Evolutionary conservation across 2,113 vertebrate species (phyloP).

Genomic region (Lepisosteus oculatus): DNA sequence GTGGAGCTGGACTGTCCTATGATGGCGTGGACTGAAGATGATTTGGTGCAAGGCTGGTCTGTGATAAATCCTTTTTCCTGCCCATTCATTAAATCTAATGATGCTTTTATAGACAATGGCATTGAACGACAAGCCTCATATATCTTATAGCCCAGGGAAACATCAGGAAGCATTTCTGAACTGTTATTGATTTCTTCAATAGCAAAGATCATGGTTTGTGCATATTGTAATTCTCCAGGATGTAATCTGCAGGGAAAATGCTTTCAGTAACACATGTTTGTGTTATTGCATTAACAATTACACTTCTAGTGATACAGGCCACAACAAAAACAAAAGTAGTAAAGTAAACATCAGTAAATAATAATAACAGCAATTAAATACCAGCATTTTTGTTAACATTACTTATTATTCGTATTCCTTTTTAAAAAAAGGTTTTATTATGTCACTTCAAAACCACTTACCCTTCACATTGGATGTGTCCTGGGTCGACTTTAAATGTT

Average conservation of each 20-base stretch:
- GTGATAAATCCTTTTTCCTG: conserved; percentile 24
- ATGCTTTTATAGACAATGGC: conserved; percentile 60
- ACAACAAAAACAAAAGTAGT: not conserved
- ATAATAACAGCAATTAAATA: not conserved
- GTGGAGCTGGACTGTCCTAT: conserved; percentile 53
- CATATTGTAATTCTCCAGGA: conserved; percentile 62
- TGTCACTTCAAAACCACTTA: conserved; percentile 37
- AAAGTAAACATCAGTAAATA: not conserved
- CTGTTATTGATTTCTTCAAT: conserved; percentile 70
- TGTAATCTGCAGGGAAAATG: conserved; percentile 48
- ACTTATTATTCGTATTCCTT: not conserved
- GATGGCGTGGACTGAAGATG: conserved; percentile 55
- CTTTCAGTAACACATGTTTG: no score
- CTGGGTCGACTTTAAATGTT: conserved; percentile 49
- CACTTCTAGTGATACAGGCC: no score
- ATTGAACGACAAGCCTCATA: conserved; percentile 66
- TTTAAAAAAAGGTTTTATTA: not conserved
- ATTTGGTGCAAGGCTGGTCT: conserved; percentile 40
- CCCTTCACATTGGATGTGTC: conserved; percentile 58
- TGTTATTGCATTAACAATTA: no score
- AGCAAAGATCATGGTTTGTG: conserved; percentile 68
- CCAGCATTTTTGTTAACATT: not conserved
- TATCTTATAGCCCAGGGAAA: conserved; percentile 65
- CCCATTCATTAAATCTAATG: conserved; percentile 61
- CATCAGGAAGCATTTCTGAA: conserved; percentile 53